Evolutionary conservation across 2,797 vertebrate species (phyloP).

Genomic region (Paramormyrops hopkinsi): DNA sequence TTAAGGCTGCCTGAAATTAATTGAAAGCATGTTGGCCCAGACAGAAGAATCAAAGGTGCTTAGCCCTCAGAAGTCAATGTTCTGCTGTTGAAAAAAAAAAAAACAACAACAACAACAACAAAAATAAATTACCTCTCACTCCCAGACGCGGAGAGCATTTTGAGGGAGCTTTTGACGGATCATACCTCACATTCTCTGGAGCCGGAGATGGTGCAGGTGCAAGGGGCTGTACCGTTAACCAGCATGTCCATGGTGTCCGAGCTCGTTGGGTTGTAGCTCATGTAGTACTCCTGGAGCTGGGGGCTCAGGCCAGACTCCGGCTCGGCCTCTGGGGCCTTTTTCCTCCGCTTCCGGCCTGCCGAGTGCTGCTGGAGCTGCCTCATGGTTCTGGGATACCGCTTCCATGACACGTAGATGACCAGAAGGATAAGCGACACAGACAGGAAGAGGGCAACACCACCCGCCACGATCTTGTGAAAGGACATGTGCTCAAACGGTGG

Average conservation of each 20-base stretch:
- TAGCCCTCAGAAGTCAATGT: not conserved
- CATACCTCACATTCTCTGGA: slow-evolving; percentile 98
- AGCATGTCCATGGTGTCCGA: slow-evolving; percentile 89
- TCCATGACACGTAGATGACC: slow-evolving; percentile 95
- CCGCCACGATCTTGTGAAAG: slow-evolving; percentile 94
- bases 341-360: slow-evolving; percentile 84
- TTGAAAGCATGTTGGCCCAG: slow-evolving; percentile 1
- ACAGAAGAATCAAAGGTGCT: slow-evolving; percentile 15
- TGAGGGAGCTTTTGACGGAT: slow-evolving; percentile 58
- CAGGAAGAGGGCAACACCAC: slow-evolving; percentile 89
- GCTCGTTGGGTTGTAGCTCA: slow-evolving; percentile 93
- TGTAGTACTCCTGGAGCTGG: slow-evolving; percentile 95
- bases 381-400: slow-evolving; percentile 89
- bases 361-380: slow-evolving; percentile 88
- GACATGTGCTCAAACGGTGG: slow-evolving; percentile 86
- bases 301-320: slow-evolving; percentile 85
- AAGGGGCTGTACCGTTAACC: slow-evolving; percentile 82
- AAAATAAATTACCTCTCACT: slow-evolving; percentile 73
- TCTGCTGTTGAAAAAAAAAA: not conserved
- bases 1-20: not conserved
- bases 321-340: slow-evolving; percentile 75
- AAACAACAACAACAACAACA: not conserved
- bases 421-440: slow-evolving; percentile 90
- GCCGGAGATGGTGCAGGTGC: slow-evolving; percentile 94
- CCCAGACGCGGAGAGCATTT: slow-evolving; percentile 71